Percentiles rank a stretch among this genome's conserved stretches.
phyloP scores from a whole-genome alignment of 2,113 vertebrate species.

The Otis tarda region DNA sequence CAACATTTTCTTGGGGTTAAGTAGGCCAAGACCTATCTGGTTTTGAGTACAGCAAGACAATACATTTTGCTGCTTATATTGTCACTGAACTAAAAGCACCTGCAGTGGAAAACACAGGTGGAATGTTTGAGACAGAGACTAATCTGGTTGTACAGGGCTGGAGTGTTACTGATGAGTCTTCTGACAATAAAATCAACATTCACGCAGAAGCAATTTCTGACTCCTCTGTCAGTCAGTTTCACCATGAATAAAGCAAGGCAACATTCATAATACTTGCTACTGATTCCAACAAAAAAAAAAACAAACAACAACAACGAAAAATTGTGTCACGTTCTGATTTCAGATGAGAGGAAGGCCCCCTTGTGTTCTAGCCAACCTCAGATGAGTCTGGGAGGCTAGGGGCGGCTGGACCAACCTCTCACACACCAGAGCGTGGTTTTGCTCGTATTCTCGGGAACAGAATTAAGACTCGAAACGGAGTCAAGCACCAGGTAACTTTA shows the following conservation, averaged over 20 bases:
- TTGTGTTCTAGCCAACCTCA: no score
- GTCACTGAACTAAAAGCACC: not conserved
- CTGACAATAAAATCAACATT: not conserved
- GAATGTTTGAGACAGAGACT: not conserved
- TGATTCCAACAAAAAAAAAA: not conserved
- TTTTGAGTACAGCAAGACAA: not conserved
- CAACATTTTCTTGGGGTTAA: not conserved
- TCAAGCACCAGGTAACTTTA: no score
- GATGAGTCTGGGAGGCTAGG: no score
- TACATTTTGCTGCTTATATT: not conserved
- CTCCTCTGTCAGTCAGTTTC: not conserved
- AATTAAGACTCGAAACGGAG: no score
- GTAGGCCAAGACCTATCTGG: not conserved
- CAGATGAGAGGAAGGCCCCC: no score
- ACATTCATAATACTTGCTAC: not conserved
- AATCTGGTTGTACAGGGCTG: not conserved
- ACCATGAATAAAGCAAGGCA: not conserved
- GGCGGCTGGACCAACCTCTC: no score
- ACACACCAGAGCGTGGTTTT: no score
- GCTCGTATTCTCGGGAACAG: no score
- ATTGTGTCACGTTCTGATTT: no score
- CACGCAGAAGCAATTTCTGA: conserved; percentile 11
- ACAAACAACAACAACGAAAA: no score
- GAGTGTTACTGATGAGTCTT: not conserved
- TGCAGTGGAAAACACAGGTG: not conserved